Base-by-base conservation (phyloP, 2,888 invertebrate species). In the Catotricha subobsoleta region DNA sequence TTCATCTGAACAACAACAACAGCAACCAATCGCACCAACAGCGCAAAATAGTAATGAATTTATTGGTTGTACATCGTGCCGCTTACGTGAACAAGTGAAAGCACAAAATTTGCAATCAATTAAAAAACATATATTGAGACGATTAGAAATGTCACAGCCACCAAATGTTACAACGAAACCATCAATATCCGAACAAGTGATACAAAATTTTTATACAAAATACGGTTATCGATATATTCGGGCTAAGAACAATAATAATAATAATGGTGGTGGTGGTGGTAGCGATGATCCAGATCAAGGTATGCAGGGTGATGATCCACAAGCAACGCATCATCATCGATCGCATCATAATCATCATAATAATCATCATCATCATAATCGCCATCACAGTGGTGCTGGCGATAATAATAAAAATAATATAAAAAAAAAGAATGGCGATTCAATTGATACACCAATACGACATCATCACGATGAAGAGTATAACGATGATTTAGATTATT, bases 41-140 rank as follows among this genome's bases (percentile, higher is more conserved):
- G n/a, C n/a, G n/a, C n/a, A n/a, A n/a, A n/a, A n/a, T n/a, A 16
- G 15, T 10, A 23, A 36, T 15, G 36, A 36, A 36, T 25, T 23
- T 36, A 3, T 23, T 13, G 23, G 36, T 15, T 36, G 36, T 25
- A 3, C 36, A 23, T 25, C 68, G 47, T 72, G 72, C 53, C 68
- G 67, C 45, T 59, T 68, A 39, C 58, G 68, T 49, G 70, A 72
- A 50, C 68, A 69, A 57, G 65, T 71, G 40, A 68, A 72, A 49
- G 67, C 69, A 51, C 67, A 72, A 50, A 74, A 69, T 53, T 62
- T 76, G 45, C 68, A 68, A 52, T 68, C 70, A 43, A 75, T 77
- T 50, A 74, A 75, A 54, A 68, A 69, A 55, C 72, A 73, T 56
- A 68, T 76, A 45, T 61, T 76, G 44, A 68, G 68, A 48, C 73